These are phyloP conservation scores for Amblyjoppa fuscipennis DNA, from an alignment of 2,888 invertebrate genomes.

Conservation along the genomic window DNA sequence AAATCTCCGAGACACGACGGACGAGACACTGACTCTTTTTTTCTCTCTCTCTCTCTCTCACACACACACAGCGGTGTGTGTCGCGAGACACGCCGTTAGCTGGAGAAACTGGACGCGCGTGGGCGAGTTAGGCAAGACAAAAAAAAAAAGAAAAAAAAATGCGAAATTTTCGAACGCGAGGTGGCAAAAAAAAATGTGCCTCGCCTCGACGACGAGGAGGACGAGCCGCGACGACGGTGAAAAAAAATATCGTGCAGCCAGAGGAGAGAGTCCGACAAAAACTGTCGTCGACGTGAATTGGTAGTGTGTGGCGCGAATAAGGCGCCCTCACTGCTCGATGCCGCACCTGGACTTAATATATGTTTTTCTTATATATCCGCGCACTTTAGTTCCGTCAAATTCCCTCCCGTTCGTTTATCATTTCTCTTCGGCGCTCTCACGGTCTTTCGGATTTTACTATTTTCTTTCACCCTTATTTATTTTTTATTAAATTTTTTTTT, in stretches of 20 bases:
- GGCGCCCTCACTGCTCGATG: slow-evolving; percentile 75
- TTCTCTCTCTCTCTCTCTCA: neutral
- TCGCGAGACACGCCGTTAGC: slow-evolving; percentile 5
- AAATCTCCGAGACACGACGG: neutral
- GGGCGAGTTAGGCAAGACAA: neutral
- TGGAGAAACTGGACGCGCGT: neutral
- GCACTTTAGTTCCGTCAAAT: neutral
- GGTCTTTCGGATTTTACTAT: neutral
- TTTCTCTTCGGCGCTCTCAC: neutral
- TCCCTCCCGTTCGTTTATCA: slow-evolving; percentile 7
- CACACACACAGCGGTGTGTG: neutral
- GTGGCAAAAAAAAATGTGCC: neutral
- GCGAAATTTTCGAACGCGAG: neutral
- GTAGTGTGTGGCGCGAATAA: slow-evolving; percentile 68
- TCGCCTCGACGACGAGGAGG: neutral
- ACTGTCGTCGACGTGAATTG: slow-evolving; percentile 38
- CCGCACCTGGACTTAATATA: slow-evolving; percentile 53
- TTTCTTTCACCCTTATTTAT: neutral
- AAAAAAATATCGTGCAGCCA: neutral
- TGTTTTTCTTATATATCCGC: neutral
- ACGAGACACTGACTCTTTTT: neutral
- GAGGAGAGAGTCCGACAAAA: slow-evolving; percentile 8
- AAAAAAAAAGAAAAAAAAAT: neutral
- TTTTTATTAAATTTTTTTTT: neutral
- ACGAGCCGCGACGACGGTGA: neutral